Percentiles rank a stretch among this genome's conserved stretches.
Evolutionary conservation across 2,113 vertebrate species (phyloP).

Genomic region (Dicentrarchus labrax): DNA sequence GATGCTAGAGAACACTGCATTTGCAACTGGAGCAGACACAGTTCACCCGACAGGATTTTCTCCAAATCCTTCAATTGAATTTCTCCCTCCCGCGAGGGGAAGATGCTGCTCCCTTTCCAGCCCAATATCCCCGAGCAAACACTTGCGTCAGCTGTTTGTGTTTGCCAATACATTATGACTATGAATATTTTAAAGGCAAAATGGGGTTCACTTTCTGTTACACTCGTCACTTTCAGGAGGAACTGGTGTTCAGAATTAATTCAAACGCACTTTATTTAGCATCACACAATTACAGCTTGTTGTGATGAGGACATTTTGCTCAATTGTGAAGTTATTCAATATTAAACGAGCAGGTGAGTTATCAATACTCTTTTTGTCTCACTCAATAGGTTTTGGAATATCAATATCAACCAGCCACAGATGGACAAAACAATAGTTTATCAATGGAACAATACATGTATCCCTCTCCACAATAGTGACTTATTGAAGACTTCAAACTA

Average conservation of each 20-base stretch:
- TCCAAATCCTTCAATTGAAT: constrained; percentile 77
- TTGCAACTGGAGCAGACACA: constrained; percentile 69
- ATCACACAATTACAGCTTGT: neutral
- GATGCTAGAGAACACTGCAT: constrained; percentile 60
- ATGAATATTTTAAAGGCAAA: constrained; percentile 71
- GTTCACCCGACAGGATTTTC: constrained; percentile 69
- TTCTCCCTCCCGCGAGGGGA: constrained; percentile 53
- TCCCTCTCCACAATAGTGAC: neutral
- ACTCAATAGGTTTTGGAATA: neutral
- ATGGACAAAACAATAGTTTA: neutral
- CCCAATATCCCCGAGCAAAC: constrained; percentile 70
- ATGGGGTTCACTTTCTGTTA: constrained; percentile 38
- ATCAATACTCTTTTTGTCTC: neutral
- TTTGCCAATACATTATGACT: constrained; percentile 68
- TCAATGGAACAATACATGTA: neutral
- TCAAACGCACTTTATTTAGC: constrained; percentile 7
- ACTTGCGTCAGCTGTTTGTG: constrained; percentile 75
- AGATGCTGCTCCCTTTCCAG: constrained; percentile 59
- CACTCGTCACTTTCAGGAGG: constrained; percentile 28
- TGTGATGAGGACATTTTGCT: neutral
- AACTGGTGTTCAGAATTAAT: constrained; percentile 21
- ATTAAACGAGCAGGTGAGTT: neutral
- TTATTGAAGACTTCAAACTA: neutral
- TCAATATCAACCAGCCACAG: neutral
- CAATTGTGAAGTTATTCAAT: constrained; percentile 5